A percentile compares a stretch with the other conserved stretches of the same genome.
Evolutionary conservation across 2,888 invertebrate species (phyloP).

Genomic region (Entomobrya multifasciata): DNA sequence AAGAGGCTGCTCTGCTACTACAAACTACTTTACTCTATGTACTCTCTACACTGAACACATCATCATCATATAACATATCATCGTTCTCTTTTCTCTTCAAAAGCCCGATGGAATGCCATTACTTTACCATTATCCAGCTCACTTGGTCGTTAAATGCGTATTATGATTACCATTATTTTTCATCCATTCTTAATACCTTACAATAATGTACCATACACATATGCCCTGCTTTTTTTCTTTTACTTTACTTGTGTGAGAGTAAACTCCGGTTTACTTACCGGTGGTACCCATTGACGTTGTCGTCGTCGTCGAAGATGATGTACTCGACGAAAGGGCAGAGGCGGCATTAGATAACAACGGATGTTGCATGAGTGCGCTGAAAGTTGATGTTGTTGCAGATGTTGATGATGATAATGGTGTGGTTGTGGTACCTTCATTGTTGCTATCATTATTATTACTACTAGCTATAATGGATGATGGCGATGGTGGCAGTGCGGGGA

Average conservation of each 20-base stretch:
- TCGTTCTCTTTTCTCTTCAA: slow-evolving; percentile 34
- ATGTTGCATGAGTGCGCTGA: slow-evolving; percentile 64
- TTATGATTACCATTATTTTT: slow-evolving; percentile 56
- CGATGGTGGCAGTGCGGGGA: slow-evolving; percentile 17
- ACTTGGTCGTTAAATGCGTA: slow-evolving; percentile 64
- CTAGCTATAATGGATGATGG: slow-evolving; percentile 33
- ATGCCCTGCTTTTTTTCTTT: slow-evolving; percentile 19
- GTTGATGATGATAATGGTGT: slow-evolving; percentile 24
- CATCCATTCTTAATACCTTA: slow-evolving; percentile 19
- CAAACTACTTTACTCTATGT: not conserved
- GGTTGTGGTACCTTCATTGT: slow-evolving; percentile 32
- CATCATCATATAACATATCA: slow-evolving; percentile 5
- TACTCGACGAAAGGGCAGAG: slow-evolving; percentile 56
- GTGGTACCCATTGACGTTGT: slow-evolving; percentile 29
- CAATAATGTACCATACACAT: not conserved
- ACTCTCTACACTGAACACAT: not conserved
- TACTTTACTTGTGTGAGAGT: slow-evolving; percentile 5
- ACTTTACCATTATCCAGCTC: slow-evolving; percentile 67
- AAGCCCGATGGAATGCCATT: slow-evolving; percentile 66
- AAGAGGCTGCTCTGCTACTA: slow-evolving; percentile 7
- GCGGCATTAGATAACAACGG: slow-evolving; percentile 60
- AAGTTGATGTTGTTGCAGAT: slow-evolving; percentile 12
- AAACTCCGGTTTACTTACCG: slow-evolving; percentile 66
- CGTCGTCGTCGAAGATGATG: slow-evolving; percentile 9
- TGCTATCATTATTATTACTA: slow-evolving; percentile 37